These are phyloP conservation scores for Temnothorax ravouxi DNA, from an alignment of 2,888 invertebrate genomes.

Conservation along the genomic window DNA sequence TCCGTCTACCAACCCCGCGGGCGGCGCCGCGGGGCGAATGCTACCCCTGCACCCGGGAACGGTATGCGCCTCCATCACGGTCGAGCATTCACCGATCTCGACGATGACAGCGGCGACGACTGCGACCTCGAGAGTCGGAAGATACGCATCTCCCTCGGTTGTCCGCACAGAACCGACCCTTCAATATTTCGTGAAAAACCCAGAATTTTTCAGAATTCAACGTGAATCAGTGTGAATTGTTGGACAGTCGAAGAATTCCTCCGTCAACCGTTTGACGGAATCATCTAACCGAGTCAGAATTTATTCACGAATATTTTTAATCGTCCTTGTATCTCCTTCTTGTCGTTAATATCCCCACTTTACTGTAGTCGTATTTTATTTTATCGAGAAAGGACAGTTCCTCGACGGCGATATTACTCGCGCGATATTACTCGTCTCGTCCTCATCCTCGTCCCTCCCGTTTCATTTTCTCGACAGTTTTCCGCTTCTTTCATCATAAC, in stretches of 20 bases:
- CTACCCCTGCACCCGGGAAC: constrained; percentile 50
- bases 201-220: not conserved
- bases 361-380: not conserved
- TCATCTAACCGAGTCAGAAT: not conserved
- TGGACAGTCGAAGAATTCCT: not conserved
- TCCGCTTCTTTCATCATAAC: not conserved
- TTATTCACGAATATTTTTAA: not conserved
- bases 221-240: not conserved
- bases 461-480: not conserved
- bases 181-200: not conserved
- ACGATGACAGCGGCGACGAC: not conserved
- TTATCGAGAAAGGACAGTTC: not conserved
- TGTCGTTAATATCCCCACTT: not conserved
- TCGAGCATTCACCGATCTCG: constrained; percentile 57
- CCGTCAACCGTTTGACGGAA: not conserved
- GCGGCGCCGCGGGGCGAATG: constrained; percentile 58
- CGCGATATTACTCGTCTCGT: not conserved
- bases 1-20: constrained; percentile 79
- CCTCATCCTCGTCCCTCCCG: not conserved
- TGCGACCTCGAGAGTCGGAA: not conserved
- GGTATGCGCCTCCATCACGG: constrained; percentile 44
- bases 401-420: not conserved
- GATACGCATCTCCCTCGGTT: not conserved
- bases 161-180: not conserved
- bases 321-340: not conserved